Conservation (phyloP, 2,888 invertebrate genomes). For the Himalopsyche japonica region DNA sequence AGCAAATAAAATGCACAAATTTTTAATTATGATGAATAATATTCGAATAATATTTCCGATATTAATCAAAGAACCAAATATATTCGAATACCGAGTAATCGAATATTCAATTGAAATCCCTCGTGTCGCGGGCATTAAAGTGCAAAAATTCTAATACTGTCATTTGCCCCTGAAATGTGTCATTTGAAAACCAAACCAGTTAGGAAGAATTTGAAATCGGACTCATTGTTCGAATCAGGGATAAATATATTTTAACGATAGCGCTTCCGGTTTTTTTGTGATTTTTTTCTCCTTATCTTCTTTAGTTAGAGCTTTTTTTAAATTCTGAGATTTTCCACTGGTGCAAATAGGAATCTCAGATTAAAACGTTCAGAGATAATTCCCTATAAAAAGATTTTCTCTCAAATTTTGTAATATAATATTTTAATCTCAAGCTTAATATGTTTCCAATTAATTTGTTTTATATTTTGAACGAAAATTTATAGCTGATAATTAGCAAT, state of each 20-base stretch:
- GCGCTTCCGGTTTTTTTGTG: neutral
- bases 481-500: too few relatives aligned
- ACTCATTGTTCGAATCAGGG: neutral
- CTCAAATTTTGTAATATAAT: too few relatives aligned
- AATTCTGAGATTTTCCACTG: neutral
- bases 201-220: neutral
- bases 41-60: too few relatives aligned
- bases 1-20: too few relatives aligned
- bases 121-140: neutral
- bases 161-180: slow-evolving; percentile 7
- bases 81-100: too few relatives aligned
- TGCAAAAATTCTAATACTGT: neutral
- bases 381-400: neutral
- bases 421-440: too few relatives aligned
- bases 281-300: neutral
- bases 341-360: neutral
- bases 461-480: too few relatives aligned
- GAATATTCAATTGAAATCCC: too few relatives aligned
- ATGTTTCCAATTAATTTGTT: too few relatives aligned
- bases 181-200: slow-evolving; percentile 12
- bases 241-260: neutral
- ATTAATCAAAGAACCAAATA: too few relatives aligned
- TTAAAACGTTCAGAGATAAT: neutral
- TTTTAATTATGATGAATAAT: too few relatives aligned
- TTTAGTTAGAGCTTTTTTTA: neutral